Base-by-base conservation (phyloP, 2,797 vertebrate genomes). In the Meriones psammophilus region DNA sequence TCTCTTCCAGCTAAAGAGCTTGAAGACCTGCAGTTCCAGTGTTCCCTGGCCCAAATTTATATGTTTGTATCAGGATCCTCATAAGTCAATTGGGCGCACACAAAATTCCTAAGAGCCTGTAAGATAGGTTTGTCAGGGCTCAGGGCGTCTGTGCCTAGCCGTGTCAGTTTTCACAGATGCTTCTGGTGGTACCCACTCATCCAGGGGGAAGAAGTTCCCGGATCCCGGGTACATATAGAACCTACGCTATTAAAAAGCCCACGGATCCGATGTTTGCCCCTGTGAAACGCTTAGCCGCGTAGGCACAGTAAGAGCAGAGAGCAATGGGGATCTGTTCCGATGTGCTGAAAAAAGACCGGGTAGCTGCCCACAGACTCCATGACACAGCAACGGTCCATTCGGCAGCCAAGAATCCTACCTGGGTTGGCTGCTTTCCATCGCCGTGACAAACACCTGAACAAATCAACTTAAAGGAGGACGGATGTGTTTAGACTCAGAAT, bases 71-170 rank as follows among this genome's bases (percentile, higher is more conserved):
- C 39, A 39, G 46, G 9, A 78, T 88, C 66, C 94, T 95, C 85
- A 80, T 76, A 92, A 69, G 64, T 56, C 36, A 14, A 2, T 58
- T 91, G 66, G 88, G 15, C 8, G 69, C 56, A 39, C 42, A 50
- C 12, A 20, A 28, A 60, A 54, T 83, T 60, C 66, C 74, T 62
- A 74, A 64, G 56, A 77, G 66, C 46, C 20, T 54, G 60, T 62
- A 74, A 79, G 42, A 58, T 24, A 81, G 84, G 60, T 92, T 94
- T 97, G 9, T 50, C 50, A 50, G 50, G 50, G 83, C 69, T 76
- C 30, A 30, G 5, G 13, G 18, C 30, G 69, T 88, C 73, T 74
- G 50, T 50, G 60, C 8, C 80, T 90, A 66, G 50, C 89, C 83
- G 56, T 73, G 33, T 71, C n/a, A 85, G 33, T 81, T n/a, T 60